Base-by-base conservation (phyloP, 2,113 vertebrate species). In the Gadus macrocephalus region DNA sequence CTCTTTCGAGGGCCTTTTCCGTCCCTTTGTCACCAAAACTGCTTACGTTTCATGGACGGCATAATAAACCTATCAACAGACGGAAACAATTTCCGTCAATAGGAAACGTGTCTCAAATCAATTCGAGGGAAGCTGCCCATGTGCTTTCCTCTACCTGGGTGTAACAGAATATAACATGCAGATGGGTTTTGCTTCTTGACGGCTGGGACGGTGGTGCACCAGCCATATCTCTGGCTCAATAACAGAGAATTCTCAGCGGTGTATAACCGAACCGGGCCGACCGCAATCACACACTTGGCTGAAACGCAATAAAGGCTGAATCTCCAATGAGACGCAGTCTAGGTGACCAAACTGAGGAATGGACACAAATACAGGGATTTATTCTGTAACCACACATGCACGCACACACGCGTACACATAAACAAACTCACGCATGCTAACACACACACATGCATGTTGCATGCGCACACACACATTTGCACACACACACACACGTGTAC, bases 51-150 rank as follows among this genome's bases (percentile, higher is more conserved):
- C 79, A 83, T n/a, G 70, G 64, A 69, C 67, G 8, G 49, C 83
- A 76, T 80, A 78, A 88, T 86, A 84, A 77, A 81, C 68, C 72
- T 69, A 53, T 69, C 74, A 70, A 82, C 71, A 80, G 72, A 81
- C 67, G 58, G 75, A 76, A 81, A 78, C 67, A 74, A 70, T 69
- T 68, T 66, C 64, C 62, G 78, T 84, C 75, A 62, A 62, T 70
- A 62, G 71, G 63, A 75, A 78, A 78, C 16, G 71, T 71, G 77
- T 64, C 67, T 53, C 53, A 69, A 82, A 74, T 86, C 78, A 67
- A 60, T 77, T 80, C 38, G 35, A 16, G 62, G 59, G 38, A 2
- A 2, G 62, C 27, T 0, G 61, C 65, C 28, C 62, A 3, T 14
- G n/a, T 67, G 35, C 20, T 81, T 72, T 71, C n/a, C 66, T 75